Evolutionary conservation across 2,888 invertebrate species (phyloP).

Genomic region (Unio pictorum): DNA sequence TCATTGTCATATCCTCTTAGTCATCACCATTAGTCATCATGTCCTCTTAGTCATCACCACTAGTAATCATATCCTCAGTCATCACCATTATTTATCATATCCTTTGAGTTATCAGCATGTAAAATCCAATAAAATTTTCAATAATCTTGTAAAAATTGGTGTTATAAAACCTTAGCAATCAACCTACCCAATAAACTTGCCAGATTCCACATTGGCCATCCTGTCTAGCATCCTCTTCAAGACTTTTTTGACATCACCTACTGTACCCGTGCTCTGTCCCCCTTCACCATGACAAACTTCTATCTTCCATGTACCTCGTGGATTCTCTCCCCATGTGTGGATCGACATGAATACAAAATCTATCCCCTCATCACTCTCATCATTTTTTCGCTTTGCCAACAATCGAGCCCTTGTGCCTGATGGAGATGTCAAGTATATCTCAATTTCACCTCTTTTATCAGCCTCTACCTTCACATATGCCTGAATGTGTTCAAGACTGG

Average conservation of each 20-base stretch:
- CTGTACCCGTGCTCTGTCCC: slow-evolving; percentile 12
- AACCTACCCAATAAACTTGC: not conserved
- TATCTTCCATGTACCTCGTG: slow-evolving; percentile 63
- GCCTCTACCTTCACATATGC: slow-evolving; percentile 49
- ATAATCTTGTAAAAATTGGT: no score
- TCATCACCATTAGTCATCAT: no score
- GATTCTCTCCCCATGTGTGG: slow-evolving; percentile 66
- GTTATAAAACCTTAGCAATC: not conserved
- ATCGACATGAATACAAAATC: slow-evolving; percentile 68
- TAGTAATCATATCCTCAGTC: no score
- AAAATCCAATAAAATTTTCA: no score
- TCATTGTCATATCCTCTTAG: no score
- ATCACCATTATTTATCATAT: no score
- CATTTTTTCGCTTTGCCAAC: slow-evolving; percentile 52
- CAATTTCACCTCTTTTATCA: slow-evolving; percentile 58
- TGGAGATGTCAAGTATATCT: slow-evolving; percentile 62
- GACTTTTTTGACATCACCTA: not conserved
- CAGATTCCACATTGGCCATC: no score
- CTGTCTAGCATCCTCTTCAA: not conserved
- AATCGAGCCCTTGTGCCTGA: slow-evolving; percentile 60
- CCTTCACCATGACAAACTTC: slow-evolving; percentile 32
- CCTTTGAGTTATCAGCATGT: no score
- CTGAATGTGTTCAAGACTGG: slow-evolving; percentile 65
- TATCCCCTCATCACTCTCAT: slow-evolving; percentile 47
- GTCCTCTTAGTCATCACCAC: no score